Evolutionary conservation across 1,140 invertebrate genomes (phyloP).

Genomic region (Meteorus sp.): DNA sequence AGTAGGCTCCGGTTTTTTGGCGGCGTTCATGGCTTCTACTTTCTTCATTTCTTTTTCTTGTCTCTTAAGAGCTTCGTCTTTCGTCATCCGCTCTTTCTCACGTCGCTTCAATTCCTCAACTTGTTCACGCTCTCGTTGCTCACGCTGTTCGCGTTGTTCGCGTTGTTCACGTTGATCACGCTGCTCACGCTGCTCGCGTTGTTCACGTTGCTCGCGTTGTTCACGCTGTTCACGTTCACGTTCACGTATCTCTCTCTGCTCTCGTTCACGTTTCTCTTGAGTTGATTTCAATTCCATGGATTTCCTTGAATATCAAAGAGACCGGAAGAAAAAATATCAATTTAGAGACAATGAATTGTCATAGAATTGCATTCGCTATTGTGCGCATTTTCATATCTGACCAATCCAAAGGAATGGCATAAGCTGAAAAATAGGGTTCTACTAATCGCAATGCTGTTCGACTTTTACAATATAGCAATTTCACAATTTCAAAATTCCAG

Average conservation of each 20-base stretch:
- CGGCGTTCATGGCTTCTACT: constrained; percentile 34
- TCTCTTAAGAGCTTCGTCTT: constrained; percentile 45
- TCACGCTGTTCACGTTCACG: constrained; percentile 52
- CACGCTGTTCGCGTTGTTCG: background rate
- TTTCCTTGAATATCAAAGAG: constrained; percentile 41
- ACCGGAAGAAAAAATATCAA: constrained; percentile 21
- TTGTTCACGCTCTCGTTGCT: constrained; percentile 21
- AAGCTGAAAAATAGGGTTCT: background rate
- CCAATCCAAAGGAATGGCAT: too few relatives aligned
- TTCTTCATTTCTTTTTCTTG: constrained; percentile 52
- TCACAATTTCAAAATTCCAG: too few relatives aligned
- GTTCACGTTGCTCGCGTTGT: constrained; percentile 21
- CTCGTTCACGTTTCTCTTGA: constrained; percentile 54
- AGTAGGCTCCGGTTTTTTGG: constrained; percentile 45
- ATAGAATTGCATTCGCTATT: too few relatives aligned
- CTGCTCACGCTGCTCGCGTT: constrained; percentile 27
- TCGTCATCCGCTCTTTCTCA: constrained; percentile 48
- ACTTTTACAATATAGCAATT: background rate
- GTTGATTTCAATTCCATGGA: constrained; percentile 42
- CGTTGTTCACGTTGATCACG: constrained; percentile 44
- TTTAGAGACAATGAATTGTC: too few relatives aligned
- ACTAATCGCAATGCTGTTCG: background rate
- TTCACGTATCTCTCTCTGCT: too few relatives aligned
- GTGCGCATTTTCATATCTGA: too few relatives aligned
- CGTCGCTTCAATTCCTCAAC: constrained; percentile 56